Conservation (phyloP, 2,797 vertebrate genomes). For the Craterocephalus amniculus region DNA sequence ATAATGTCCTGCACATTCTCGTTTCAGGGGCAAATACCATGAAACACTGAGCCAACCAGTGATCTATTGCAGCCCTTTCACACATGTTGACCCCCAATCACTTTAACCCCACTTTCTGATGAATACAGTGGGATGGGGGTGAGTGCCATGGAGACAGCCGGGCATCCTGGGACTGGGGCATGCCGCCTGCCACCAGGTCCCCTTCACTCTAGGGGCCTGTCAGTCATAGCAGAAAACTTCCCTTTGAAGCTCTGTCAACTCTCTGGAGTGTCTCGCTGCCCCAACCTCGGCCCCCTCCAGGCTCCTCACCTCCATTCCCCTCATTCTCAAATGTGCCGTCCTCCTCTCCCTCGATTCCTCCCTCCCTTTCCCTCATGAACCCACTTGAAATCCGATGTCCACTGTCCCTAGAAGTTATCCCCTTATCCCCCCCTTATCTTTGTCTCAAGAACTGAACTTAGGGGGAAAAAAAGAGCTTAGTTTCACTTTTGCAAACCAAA, state of each 20-base stretch:
- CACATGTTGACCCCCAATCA: slow-evolving; percentile 64
- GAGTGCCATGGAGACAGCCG: slow-evolving; percentile 67
- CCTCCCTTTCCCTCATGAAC: slow-evolving; percentile 65
- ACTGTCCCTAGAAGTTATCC: slow-evolving; percentile 75
- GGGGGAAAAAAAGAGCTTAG: slow-evolving; percentile 76
- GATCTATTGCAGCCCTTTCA: slow-evolving; percentile 42
- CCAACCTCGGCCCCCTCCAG: slow-evolving; percentile 42
- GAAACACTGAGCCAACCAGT: slow-evolving; percentile 40
- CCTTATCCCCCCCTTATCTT: slow-evolving; percentile 76
- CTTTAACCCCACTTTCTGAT: slow-evolving; percentile 51
- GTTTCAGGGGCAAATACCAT: slow-evolving; percentile 57
- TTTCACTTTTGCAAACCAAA: slow-evolving; percentile 87
- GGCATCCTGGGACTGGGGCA: slow-evolving; percentile 70
- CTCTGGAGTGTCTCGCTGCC: slow-evolving; percentile 69
- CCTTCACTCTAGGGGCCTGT: slow-evolving; percentile 78
- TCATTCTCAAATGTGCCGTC: slow-evolving; percentile 50
- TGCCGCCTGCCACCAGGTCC: slow-evolving; percentile 72
- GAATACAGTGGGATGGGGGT: slow-evolving; percentile 42
- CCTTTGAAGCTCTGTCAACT: slow-evolving; percentile 83
- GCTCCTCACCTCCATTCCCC: slow-evolving; percentile 61
- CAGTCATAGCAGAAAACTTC: slow-evolving; percentile 74
- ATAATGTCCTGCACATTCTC: slow-evolving; percentile 58
- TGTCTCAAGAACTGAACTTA: slow-evolving; percentile 75
- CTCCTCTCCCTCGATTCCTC: slow-evolving; percentile 50
- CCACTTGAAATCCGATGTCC: slow-evolving; percentile 66